Conservation (phyloP, 1,140 invertebrate species). For the Euschistus heros region DNA sequence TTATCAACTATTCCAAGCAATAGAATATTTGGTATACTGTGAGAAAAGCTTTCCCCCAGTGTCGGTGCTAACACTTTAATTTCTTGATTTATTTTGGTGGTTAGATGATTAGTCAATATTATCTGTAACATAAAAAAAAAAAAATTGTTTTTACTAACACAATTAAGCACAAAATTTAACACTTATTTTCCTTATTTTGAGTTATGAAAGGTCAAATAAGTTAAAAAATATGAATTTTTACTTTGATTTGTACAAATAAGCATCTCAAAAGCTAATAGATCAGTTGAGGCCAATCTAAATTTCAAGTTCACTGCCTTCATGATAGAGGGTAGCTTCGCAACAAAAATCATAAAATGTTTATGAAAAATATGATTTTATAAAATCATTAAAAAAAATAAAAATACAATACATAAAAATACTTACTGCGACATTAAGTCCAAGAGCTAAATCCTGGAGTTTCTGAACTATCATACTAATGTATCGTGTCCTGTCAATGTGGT, state of each 20-base stretch:
- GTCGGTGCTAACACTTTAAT: slow-evolving; percentile 25
- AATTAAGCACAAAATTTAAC: not conserved
- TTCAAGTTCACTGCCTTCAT: no score
- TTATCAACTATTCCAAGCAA: slow-evolving; percentile 24
- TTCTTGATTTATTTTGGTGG: slow-evolving; percentile 25
- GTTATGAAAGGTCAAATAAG: no score
- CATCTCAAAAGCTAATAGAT: no score
- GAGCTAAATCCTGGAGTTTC: slow-evolving; percentile 24
- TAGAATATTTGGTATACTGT: slow-evolving; percentile 26
- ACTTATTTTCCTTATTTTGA: no score
- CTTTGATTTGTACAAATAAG: no score
- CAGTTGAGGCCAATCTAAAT: no score
- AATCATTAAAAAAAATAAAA: not conserved
- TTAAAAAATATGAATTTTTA: no score
- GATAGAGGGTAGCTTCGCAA: no score
- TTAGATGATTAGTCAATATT: slow-evolving; percentile 29
- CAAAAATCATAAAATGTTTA: no score
- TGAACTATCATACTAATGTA: slow-evolving; percentile 24
- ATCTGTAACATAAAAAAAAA: slow-evolving; percentile 25
- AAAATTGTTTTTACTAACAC: not conserved
- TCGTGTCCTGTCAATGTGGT: slow-evolving; percentile 27
- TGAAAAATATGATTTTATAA: no score
- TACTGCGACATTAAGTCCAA: slow-evolving; percentile 27
- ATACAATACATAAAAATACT: slow-evolving; percentile 20
- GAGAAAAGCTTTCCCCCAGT: slow-evolving; percentile 29